Evolutionary conservation across 1,140 invertebrate species (phyloP), one percentile per base, ranked within the genome.

Genomic region (Acyrthosiphon pisum): DNA sequence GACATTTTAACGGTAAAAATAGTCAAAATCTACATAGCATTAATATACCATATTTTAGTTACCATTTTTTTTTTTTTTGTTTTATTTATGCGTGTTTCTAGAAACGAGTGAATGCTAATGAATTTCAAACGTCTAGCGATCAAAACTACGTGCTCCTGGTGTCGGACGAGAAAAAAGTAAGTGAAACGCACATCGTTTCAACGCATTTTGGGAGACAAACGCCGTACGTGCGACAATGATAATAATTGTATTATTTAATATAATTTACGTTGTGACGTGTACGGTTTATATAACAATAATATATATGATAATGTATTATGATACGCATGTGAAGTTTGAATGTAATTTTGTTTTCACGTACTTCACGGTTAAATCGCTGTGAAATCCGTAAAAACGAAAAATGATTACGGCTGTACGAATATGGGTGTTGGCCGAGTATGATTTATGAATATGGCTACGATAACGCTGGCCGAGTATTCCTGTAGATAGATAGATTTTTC

Each of bases 91-190:
- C 68, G 4, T 84, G 2, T 87, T 94, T 94, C 93, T 95, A 97
- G 97, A 96, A 97, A 94, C 97, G 97, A 95, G 95, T 97, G 93
- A 97, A 98, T 94, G 97, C 97, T 6, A 96, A 97, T 83, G 96
- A 97, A 94, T 98, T 97, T 95, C 96, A 96, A 93, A 96, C 98
- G 88, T 97, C 97, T 37, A 96, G 96, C n/a, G 97, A 98, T 95
- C 95, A 97, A 93, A 97, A 97, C 94, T 98, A 96, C 94, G 96
- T 98, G 7, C 95, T 98, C 22, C 95, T 98, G 6, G 96, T 97
- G 94, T 96, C 97, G 48, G 97, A 98, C 94, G 96, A 96, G 90
- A 94, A 93, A 95, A 95, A 94, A 95, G 96, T 95, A 95, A 94
- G 93, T 44, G 7, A 23, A 50, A 2, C 84, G 22, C 41, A 48